Evolutionary conservation across 2,888 invertebrate species (phyloP), one percentile per base, ranked within the genome.

Genomic region (Petrolisthes cinctipes): DNA sequence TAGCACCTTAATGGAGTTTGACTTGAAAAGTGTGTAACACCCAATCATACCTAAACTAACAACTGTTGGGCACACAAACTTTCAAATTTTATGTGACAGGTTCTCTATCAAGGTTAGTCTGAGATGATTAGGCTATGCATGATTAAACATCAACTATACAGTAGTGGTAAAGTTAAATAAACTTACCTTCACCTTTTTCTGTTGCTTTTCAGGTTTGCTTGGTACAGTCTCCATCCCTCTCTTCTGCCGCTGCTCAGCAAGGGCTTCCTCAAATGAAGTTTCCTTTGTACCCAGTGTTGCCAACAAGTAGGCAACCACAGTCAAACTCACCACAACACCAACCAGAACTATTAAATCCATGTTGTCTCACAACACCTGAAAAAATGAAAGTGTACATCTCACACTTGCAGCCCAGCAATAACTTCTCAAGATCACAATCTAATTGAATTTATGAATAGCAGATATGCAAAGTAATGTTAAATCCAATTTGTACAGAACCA

Each of bases 261-360:
- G 7, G 11, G 86, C 86, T 4, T 87, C 87, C 78, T 89, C 89
- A 83, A 87, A 89, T 20, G 87, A 85, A 23, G 87, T 89, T 82
- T 89, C 89, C 76, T 89, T 87, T 17, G 89, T 89, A 73, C 89
- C 85, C 66, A 88, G 61, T n/a, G 85, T 85, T 68, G 83, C 85
- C 23, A 87, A 71, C 51, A 85, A 53, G 54, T 87, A 82, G 51
- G 87, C 85, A 61, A 83, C 80, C 6, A 80, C 80, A 11, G 89
- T 89, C 85, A 89, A 66, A 3, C 80, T 83, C 82, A 85, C 73
- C 85, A 89, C 89, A 20, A 87, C 85, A 68, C 53, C 85, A n/a
- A 79, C 85, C 80, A 88, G 84, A 76, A 87, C 86, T 53, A 89
- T 23, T 6, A 78, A 54, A 71, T 89, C 89, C 85, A 87, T 85